A percentile compares a stretch with the other conserved stretches of the same genome.
These are phyloP conservation scores for Grantiella picta DNA, from an alignment of 2,113 vertebrate genomes.

Conservation along the genomic window DNA sequence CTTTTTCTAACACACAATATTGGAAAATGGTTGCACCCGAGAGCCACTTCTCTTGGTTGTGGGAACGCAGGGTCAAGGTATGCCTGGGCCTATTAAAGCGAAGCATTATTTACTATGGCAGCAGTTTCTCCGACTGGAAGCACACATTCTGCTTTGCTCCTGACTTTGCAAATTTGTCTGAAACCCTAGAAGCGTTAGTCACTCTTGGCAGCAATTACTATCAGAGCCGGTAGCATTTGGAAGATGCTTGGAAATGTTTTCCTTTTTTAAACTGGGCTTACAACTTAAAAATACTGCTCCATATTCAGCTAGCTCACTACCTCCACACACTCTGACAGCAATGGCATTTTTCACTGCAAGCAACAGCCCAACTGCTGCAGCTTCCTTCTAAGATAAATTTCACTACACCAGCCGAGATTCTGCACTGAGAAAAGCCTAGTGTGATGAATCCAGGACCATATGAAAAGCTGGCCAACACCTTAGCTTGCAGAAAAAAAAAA, in stretches of 20 bases:
- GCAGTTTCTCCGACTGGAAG: background rate
- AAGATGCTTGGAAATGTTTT: background rate
- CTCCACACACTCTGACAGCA: background rate
- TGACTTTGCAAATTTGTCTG: background rate
- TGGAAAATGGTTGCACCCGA: background rate
- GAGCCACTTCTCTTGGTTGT: accelerated
- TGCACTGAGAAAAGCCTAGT: background rate
- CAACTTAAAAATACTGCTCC: background rate
- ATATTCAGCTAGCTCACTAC: background rate
- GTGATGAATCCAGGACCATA: background rate
- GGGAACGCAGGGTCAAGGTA: background rate
- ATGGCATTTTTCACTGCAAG: background rate
- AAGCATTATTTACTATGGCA: background rate
- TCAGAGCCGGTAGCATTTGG: background rate
- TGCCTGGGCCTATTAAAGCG: background rate
- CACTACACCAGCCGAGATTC: background rate
- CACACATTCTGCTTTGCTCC: background rate
- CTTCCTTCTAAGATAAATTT: background rate
- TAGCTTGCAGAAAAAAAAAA: background rate
- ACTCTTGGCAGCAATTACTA: background rate
- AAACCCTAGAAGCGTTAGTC: background rate
- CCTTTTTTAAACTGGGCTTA: background rate
- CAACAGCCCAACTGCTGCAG: background rate
- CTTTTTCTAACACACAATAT: background rate
- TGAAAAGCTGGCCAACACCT: background rate